Evolutionary conservation across 1,140 invertebrate species (phyloP).

Genomic region (Hestina assimilis): DNA sequence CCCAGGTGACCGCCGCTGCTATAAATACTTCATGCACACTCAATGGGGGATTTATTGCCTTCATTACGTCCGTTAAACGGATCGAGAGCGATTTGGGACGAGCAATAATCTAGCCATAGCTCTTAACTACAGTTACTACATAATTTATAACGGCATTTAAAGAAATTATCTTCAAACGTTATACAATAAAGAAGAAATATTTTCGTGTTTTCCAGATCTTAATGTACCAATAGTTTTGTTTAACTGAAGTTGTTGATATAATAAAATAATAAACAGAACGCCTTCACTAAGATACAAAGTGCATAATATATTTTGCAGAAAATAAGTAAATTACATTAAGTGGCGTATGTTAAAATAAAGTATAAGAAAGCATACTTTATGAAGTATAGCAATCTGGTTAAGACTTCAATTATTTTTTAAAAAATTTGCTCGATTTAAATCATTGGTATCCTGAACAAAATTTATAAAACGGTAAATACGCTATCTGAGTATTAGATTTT

Average conservation of each 20-base stretch:
- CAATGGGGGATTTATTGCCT: slow-evolving; percentile 63
- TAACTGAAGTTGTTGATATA: not conserved
- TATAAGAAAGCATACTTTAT: not conserved
- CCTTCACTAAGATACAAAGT: not conserved
- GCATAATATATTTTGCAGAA: not conserved
- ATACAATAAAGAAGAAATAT: not conserved
- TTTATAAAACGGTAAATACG: no score
- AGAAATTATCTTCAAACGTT: not conserved
- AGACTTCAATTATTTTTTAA: no score
- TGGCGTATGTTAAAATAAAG: not conserved
- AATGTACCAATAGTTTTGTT: not conserved
- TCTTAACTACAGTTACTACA: slow-evolving; percentile 11
- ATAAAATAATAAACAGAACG: not conserved
- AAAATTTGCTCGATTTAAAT: no score
- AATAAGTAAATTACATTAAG: not conserved
- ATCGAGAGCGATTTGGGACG: slow-evolving; percentile 30
- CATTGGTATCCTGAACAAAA: no score
- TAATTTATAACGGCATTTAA: slow-evolving; percentile 19
- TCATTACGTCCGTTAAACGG: slow-evolving; percentile 41
- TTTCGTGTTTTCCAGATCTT: not conserved
- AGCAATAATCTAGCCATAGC: slow-evolving; percentile 26
- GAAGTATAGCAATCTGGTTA: no score
- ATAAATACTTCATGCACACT: slow-evolving; percentile 57
- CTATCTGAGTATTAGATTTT: not conserved
- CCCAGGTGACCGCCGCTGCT: slow-evolving; percentile 53